phyloP scores from a whole-genome alignment of 1,140 invertebrate genomes.

The Conus ventricosus region DNA sequence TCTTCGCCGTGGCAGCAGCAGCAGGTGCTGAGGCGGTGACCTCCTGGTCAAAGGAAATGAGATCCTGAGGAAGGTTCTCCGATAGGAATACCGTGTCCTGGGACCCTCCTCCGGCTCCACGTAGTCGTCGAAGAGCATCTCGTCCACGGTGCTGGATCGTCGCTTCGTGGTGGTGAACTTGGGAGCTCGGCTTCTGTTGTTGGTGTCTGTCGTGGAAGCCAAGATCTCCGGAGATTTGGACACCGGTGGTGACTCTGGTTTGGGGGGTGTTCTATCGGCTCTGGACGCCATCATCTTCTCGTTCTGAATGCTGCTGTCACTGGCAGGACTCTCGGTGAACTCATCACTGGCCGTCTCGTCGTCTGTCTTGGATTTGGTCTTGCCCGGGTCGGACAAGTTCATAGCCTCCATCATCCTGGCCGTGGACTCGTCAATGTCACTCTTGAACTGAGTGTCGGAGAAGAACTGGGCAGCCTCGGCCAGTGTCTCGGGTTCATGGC shows the following conservation, averaged over 20 bases:
- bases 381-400: neutral
- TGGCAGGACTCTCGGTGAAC: neutral
- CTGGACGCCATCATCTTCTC: neutral
- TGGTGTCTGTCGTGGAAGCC: neutral
- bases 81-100: conserved; percentile 34
- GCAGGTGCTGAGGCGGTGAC: conserved; percentile 40
- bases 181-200: conserved; percentile 45
- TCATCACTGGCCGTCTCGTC: neutral
- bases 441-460: conserved; percentile 2
- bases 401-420: conserved; percentile 9
- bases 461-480: conserved; percentile 5
- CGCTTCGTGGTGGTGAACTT: conserved; percentile 60
- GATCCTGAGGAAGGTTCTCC: conserved; percentile 59
- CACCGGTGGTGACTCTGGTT: neutral
- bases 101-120: conserved; percentile 50
- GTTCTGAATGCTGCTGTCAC: neutral
- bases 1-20: conserved; percentile 24
- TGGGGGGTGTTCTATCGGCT: neutral
- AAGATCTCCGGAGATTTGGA: neutral
- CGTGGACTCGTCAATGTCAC: conserved; percentile 20
- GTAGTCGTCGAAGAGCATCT: conserved; percentile 72
- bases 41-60: conserved; percentile 69
- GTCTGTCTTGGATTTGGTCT: neutral
- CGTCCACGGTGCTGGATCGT: conserved; percentile 69
- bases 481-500: conserved; percentile 24